Percentiles rank a stretch among this genome's conserved stretches.
These are phyloP conservation scores for Drosophila buzzatii DNA, from an alignment of 2,888 invertebrate species.

Conservation along the genomic window DNA sequence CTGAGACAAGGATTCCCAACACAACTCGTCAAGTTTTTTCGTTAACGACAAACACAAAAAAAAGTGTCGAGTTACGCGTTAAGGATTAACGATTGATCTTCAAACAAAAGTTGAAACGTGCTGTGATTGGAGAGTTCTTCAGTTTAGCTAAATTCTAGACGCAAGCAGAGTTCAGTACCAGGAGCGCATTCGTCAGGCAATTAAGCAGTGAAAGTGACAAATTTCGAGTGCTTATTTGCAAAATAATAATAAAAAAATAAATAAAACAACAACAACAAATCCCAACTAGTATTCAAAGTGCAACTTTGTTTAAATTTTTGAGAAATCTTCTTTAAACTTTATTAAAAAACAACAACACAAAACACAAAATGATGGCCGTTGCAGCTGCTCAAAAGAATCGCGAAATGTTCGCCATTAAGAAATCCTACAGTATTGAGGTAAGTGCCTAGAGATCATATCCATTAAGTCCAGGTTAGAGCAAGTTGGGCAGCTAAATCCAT, in stretches of 20 bases:
- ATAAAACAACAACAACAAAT: slow-evolving; percentile 30
- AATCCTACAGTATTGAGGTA: slow-evolving; percentile 98
- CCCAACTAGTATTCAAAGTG: slow-evolving; percentile 79
- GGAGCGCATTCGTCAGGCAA: slow-evolving; percentile 52
- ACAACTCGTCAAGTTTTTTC: slow-evolving; percentile 39
- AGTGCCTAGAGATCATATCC: slow-evolving; percentile 84
- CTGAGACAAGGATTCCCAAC: slow-evolving; percentile 53
- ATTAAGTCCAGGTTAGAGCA: slow-evolving; percentile 8
- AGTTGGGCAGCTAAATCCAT: slow-evolving; percentile 4
- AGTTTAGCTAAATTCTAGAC: slow-evolving; percentile 79
- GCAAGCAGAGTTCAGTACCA: slow-evolving; percentile 72
- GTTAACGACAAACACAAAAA: not conserved
- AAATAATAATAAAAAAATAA: slow-evolving; percentile 3
- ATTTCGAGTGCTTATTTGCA: slow-evolving; percentile 83
- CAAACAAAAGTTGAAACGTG: slow-evolving; percentile 39
- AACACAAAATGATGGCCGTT: slow-evolving; percentile 90
- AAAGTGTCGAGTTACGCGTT: slow-evolving; percentile 61
- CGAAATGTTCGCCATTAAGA: slow-evolving; percentile 98
- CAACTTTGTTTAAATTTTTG: slow-evolving; percentile 80
- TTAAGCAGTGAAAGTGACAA: slow-evolving; percentile 83
- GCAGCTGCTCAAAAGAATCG: slow-evolving; percentile 97
- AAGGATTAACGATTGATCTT: slow-evolving; percentile 28
- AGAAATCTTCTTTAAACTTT: slow-evolving; percentile 37
- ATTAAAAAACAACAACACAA: slow-evolving; percentile 62
- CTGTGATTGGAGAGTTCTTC: slow-evolving; percentile 63